Conservation (phyloP, 1,140 invertebrate species). For the Bombus waltoni region DNA sequence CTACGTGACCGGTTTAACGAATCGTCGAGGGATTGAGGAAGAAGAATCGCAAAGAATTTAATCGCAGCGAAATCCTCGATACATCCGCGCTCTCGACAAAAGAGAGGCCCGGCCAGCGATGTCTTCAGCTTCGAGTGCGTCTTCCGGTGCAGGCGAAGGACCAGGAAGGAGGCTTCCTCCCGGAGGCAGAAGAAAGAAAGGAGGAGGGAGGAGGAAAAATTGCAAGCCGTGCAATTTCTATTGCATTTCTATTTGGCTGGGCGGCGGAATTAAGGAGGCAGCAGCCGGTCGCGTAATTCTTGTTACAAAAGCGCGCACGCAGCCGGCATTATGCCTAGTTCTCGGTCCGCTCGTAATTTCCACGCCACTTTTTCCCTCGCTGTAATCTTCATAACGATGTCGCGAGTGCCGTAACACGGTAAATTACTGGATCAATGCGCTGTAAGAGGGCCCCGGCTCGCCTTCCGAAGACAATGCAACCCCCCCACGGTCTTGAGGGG, state of each 20-base stretch:
- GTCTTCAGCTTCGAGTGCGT: background rate
- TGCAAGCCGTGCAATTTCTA: slow-evolving; percentile 22
- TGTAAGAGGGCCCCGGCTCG: slow-evolving; percentile 56
- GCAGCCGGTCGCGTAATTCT: slow-evolving; percentile 52
- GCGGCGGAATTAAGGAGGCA: slow-evolving; percentile 30
- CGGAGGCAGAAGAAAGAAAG: background rate
- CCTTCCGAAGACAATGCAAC: slow-evolving; percentile 51
- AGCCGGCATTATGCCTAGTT: slow-evolving; percentile 56
- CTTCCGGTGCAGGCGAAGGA: background rate
- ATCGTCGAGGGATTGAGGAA: background rate
- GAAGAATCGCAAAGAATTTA: background rate
- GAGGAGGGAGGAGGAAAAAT: background rate
- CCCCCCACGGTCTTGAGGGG: slow-evolving; percentile 15
- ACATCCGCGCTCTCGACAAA: background rate
- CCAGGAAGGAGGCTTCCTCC: background rate
- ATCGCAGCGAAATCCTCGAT: background rate
- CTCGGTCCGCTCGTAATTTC: slow-evolving; percentile 58
- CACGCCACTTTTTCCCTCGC: slow-evolving; percentile 57
- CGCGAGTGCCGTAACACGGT: slow-evolving; percentile 64
- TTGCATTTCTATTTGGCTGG: slow-evolving; percentile 49
- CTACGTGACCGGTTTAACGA: background rate
- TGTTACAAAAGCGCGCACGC: slow-evolving; percentile 59
- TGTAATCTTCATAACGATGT: slow-evolving; percentile 70
- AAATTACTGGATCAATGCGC: slow-evolving; percentile 71
- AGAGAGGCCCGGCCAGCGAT: background rate